phyloP scores from a whole-genome alignment of 2,113 vertebrate species.

The Bufo gargarizans region DNA sequence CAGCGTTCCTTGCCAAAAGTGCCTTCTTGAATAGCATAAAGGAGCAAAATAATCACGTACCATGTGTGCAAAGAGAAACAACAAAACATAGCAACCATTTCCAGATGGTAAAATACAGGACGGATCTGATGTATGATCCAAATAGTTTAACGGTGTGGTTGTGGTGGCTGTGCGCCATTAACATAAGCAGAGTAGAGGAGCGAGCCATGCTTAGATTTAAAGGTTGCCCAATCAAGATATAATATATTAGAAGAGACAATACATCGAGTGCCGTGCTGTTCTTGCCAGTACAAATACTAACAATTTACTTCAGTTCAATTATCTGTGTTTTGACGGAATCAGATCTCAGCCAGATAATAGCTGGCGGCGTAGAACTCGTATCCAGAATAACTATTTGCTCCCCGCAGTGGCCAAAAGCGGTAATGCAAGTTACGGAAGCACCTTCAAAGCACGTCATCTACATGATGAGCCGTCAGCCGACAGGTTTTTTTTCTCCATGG shows the following conservation, averaged over 20 bases:
- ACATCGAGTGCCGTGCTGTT: not conserved
- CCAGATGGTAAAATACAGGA: slow-evolving; percentile 31
- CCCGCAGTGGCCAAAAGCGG: not conserved
- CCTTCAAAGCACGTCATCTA: not conserved
- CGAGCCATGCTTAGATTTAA: not conserved
- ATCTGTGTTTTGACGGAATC: not conserved
- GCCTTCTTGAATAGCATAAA: not conserved
- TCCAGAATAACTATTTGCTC: not conserved
- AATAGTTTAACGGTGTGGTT: slow-evolving; percentile 15
- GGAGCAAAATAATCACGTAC: slow-evolving; percentile 6
- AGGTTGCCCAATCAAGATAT: not conserved
- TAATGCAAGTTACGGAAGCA: not conserved
- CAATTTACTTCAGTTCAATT: not conserved
- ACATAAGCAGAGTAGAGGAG: not conserved
- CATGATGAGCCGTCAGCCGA: not conserved
- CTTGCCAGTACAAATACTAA: not conserved
- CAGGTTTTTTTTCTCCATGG: not conserved
- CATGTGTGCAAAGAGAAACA: not conserved
- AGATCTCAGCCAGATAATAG: not conserved
- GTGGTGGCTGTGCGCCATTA: not conserved
- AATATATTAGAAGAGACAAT: not conserved
- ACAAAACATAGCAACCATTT: slow-evolving; percentile 10
- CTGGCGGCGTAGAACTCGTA: not conserved
- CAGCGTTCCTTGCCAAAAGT: not conserved
- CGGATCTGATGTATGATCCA: not conserved